Base-by-base conservation (phyloP, 1,140 invertebrate species). In the Luehdorfia chinensis region DNA sequence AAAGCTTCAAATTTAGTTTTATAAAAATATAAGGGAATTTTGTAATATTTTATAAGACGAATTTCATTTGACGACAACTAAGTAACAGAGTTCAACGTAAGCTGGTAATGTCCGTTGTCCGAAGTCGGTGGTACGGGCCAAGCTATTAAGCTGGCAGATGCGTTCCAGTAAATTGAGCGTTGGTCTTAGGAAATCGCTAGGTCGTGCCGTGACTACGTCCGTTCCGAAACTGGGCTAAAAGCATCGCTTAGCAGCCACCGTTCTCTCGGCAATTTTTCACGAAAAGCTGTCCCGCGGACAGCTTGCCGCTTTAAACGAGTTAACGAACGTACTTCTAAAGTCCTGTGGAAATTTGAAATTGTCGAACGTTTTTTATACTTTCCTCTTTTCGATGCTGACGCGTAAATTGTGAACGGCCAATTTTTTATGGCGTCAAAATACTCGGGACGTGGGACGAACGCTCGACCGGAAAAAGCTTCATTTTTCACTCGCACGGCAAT, bases 391-490 rank as follows among this genome's bases (percentile, higher is more conserved):
- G 27, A 49, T 34, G 33, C 9, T 2, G 47, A 12, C 30, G 36
- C 47, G 51, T 50, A 59, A 58, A 53, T 50, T 48, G 60, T 52
- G 52, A 44, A 52, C 47, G 55, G 43, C 43, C 28, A 57, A 66
- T 54, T 55, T n/a, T 65, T 56, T 45, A 45, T 48, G 45, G 50
- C 51, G 49, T 59, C 56, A 52, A 48, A 67, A 61, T 59, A 58
- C 25, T 52, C 47, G 33, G 28, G 44, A 30, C 45, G 18, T 46
- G 21, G 45, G 28, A 33, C 21, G 45, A 36, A 60, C 43, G n/a
- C n/a, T n/a, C n/a, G n/a, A 55, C 44, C 61, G 62, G 56, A 62
- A 67, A 72, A 75, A 68, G 69, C 72, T 76, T 75, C 68, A 73
- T n/a, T n/a, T n/a, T n/a, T n/a, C n/a, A n/a, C n/a, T n/a, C n/a